These are phyloP conservation scores for Idaea aversata DNA, from an alignment of 2,888 invertebrate genomes.

Conservation along the genomic window DNA sequence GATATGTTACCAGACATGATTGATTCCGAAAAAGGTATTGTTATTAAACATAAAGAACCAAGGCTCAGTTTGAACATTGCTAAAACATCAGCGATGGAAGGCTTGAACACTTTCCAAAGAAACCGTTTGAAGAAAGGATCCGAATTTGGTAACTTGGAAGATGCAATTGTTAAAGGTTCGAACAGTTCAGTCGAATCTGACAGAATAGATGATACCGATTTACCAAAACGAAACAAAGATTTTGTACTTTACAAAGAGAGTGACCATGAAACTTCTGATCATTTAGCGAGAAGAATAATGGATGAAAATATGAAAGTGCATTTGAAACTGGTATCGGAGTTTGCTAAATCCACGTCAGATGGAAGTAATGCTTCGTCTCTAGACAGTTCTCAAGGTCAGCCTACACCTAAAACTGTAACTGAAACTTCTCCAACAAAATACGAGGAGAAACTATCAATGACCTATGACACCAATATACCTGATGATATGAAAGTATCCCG, in stretches of 20 bases:
- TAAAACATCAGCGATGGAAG: slow-evolving; percentile 81
- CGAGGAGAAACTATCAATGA: slow-evolving; percentile 68
- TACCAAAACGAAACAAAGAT: slow-evolving; percentile 43
- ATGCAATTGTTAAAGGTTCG: slow-evolving; percentile 83
- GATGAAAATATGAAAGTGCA: slow-evolving; percentile 75
- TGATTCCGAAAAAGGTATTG: slow-evolving; percentile 57
- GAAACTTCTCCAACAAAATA: slow-evolving; percentile 56
- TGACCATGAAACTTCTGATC: slow-evolving; percentile 69
- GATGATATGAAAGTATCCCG: slow-evolving; percentile 83
- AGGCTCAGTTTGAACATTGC: slow-evolving; percentile 76
- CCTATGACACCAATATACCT: slow-evolving; percentile 81
- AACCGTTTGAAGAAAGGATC: slow-evolving; percentile 86
- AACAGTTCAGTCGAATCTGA: slow-evolving; percentile 72
- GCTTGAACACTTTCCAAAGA: slow-evolving; percentile 84
- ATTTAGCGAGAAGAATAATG: slow-evolving; percentile 70
- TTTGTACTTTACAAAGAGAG: slow-evolving; percentile 52
- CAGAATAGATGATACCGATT: slow-evolving; percentile 50
- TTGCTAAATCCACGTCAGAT: slow-evolving; percentile 73
- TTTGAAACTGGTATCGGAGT: slow-evolving; percentile 71
- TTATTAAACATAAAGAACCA: slow-evolving; percentile 78
- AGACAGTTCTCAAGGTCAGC: slow-evolving; percentile 58
- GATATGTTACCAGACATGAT: slow-evolving; percentile 70
- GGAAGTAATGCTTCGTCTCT: slow-evolving; percentile 69
- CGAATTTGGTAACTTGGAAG: slow-evolving; percentile 88
- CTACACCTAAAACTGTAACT: slow-evolving; percentile 38